These are phyloP conservation scores for Stenichneumon culpator DNA, from an alignment of 2,888 invertebrate genomes.

Conservation along the genomic window DNA sequence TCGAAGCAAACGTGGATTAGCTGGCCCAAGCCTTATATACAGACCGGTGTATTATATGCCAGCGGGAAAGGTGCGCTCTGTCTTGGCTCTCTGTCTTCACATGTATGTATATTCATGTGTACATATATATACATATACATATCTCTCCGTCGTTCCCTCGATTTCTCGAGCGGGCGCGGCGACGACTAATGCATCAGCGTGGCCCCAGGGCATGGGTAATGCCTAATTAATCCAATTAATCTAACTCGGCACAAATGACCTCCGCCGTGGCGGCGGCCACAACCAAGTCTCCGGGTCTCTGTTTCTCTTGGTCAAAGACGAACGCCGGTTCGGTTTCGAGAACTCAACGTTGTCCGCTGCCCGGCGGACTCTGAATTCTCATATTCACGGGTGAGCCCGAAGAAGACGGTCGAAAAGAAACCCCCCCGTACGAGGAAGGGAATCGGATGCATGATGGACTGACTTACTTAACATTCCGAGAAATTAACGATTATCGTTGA, in stretches of 20 bases:
- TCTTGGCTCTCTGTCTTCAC: constrained; percentile 29
- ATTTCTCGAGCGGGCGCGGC: constrained; percentile 70
- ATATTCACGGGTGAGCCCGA: constrained; percentile 24
- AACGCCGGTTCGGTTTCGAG: constrained; percentile 61
- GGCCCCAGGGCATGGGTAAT: constrained; percentile 83
- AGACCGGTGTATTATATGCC: constrained; percentile 40
- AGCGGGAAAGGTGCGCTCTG: constrained; percentile 42
- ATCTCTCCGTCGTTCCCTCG: constrained; percentile 50
- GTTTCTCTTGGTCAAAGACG: constrained; percentile 67
- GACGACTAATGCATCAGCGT: constrained; percentile 82
- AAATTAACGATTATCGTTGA: constrained; percentile 85
- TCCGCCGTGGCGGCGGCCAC: constrained; percentile 72
- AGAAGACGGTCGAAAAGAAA: constrained; percentile 73
- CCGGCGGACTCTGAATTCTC: constrained; percentile 51
- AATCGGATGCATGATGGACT: constrained; percentile 80
- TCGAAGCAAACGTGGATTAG: constrained; percentile 61
- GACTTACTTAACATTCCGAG: constrained; percentile 84
- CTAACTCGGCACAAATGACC: constrained; percentile 85
- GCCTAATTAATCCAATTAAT: constrained; percentile 85
- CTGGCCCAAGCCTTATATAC: constrained; percentile 12
- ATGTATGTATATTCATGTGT: constrained; percentile 10
- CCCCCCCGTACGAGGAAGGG: constrained; percentile 49
- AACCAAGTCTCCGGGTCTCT: constrained; percentile 56
- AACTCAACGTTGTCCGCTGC: constrained; percentile 46
- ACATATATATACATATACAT: constrained; percentile 11